A percentile compares a stretch with the other conserved stretches of the same genome.
Conservation (phyloP, 2,113 vertebrate species). For the Chlamydotis undulata region DNA sequence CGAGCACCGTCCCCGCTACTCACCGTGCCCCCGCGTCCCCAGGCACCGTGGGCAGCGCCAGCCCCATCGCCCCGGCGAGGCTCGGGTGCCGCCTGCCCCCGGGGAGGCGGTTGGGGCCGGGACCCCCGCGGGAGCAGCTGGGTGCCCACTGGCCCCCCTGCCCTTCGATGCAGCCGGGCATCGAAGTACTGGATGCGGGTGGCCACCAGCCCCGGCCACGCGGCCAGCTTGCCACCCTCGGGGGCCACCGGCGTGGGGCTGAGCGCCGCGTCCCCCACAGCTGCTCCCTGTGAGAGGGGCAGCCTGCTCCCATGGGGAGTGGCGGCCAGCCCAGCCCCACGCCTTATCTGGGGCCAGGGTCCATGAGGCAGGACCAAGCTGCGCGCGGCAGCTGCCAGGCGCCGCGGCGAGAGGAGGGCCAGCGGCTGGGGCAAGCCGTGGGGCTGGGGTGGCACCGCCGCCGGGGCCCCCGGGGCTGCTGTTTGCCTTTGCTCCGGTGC, state of each 20-base stretch:
- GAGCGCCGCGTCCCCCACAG: background rate
- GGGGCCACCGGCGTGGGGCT: background rate
- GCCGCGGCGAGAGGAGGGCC: rapidly evolving
- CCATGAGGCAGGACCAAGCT: background rate
- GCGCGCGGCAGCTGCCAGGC: background rate
- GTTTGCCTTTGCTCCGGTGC: background rate
- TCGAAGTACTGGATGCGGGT: constrained; percentile 29
- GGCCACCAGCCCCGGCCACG: constrained; percentile 29
- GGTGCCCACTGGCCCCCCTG: rapidly evolving
- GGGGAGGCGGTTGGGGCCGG: rapidly evolving
- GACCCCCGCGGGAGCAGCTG: background rate
- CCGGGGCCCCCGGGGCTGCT: background rate
- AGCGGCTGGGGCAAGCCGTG: rapidly evolving
- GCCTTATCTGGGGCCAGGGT: constrained; percentile 26
- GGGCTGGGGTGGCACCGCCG: rapidly evolving
- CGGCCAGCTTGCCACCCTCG: background rate
- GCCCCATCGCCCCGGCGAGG: rapidly evolving
- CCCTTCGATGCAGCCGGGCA: background rate
- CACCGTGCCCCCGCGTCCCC: background rate
- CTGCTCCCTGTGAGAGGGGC: background rate
- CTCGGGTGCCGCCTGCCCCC: background rate
- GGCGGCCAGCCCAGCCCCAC: background rate
- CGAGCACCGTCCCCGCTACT: background rate
- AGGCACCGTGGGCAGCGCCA: rapidly evolving
- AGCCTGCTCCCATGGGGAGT: background rate